phyloP scores from a whole-genome alignment of 2,797 vertebrate genomes.

The Sebastes nivosus region DNA sequence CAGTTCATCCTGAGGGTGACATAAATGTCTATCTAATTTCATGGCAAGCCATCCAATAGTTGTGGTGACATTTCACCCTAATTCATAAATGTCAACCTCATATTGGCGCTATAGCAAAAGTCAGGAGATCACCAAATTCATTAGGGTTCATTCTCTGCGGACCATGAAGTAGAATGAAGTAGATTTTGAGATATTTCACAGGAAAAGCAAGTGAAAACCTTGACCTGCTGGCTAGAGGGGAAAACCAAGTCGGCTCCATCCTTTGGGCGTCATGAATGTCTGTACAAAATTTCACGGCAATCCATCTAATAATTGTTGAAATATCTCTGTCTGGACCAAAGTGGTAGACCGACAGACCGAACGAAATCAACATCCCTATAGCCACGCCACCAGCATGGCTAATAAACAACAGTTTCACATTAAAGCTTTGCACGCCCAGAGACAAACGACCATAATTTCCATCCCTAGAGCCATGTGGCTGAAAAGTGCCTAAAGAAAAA shows the following conservation, averaged over 20 bases:
- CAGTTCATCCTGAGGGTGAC: neutral
- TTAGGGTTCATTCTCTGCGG: too few relatives aligned
- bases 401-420: neutral
- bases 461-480: neutral
- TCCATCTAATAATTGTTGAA: neutral
- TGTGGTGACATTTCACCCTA: neutral
- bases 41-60: too few relatives aligned
- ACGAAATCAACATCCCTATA: neutral
- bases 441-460: neutral
- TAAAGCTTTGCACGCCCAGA: neutral
- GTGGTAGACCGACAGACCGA: neutral
- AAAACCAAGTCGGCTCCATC: neutral
- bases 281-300: neutral
- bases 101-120: neutral
- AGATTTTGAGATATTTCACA: neutral
- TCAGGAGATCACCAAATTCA: neutral
- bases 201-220: neutral
- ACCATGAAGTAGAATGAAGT: too few relatives aligned
- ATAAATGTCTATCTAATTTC: neutral
- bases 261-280: neutral
- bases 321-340: conserved; percentile 1
- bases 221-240: neutral
- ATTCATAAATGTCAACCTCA: neutral
- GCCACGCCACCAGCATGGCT: neutral
- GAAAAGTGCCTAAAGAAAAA: neutral